Evolutionary conservation across 2,797 vertebrate genomes (phyloP), one percentile per base, ranked within the genome.

Genomic region (Sebastes flavidus): DNA sequence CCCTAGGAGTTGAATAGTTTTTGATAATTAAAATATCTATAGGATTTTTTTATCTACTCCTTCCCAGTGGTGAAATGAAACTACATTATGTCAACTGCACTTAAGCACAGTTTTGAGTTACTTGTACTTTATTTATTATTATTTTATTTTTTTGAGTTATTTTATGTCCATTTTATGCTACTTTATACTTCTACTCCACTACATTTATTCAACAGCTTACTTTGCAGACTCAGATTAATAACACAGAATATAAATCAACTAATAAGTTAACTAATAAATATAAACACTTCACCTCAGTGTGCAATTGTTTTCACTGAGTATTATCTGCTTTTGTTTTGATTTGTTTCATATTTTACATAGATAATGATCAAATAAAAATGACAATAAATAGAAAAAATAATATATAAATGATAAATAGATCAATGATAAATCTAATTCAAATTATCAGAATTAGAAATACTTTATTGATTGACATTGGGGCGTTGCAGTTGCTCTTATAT

Each of bases 171-270:
- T 55, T 55, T 55, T 55, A 11, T 55, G n/a, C 0, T 22, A 24
- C 52, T 42, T 42, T 16, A 42, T 42, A 42, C 38, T 42, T 42
- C 18, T 52, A 52, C 46, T 20, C 18, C 46, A 52, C 46, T 52
- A 52, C 16, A 20, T n/a, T n/a, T 52, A 52, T 20, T 20, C 18
- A 52, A 52, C 46, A 52, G 46, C 18, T 52, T n/a, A 52, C 46
- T 52, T 52, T 52, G 46, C 46, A n/a, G 46, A 52, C 8, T 1
- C 46, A 52, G 18, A n/a, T 52, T 52, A 52, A 52, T 52, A 52
- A 52, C 0, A 52, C 0, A 27, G 7, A 16, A 54, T 5, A 52
- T 52, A 20, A 52, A n/a, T 20, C 0, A 0, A 52, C 8, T 52
- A n/a, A 52, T 52, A 52, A 20, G 0, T n/a, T n/a, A 20, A 52